A percentile compares a stretch with the other conserved stretches of the same genome.
phyloP scores from a whole-genome alignment of 2,797 vertebrate genomes.

The Anableps anableps region DNA sequence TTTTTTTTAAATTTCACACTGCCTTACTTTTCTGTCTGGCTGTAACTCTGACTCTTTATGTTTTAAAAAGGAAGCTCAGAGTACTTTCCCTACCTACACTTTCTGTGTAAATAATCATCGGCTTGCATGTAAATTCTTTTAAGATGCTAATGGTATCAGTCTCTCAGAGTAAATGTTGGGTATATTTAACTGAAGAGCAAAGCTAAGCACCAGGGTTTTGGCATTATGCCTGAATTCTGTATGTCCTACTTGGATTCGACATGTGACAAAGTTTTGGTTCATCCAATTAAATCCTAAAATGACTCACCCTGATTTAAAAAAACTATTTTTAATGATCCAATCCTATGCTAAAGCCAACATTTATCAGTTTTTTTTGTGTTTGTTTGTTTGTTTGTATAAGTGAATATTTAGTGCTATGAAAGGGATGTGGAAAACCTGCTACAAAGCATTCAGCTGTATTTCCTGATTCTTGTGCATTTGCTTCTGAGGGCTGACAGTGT shows the following conservation, averaged over 20 bases:
- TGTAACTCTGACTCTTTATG: no score
- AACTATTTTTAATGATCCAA: constrained; percentile 5
- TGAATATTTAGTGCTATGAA: constrained; percentile 52
- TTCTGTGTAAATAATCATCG: background rate
- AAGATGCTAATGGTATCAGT: no score
- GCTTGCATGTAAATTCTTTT: background rate
- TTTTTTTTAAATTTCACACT: background rate
- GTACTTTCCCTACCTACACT: background rate
- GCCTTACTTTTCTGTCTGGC: background rate
- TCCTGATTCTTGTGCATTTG: constrained; percentile 71
- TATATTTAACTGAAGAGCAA: constrained; percentile 12
- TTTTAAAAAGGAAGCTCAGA: background rate
- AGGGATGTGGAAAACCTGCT: constrained; percentile 23
- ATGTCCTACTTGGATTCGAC: background rate
- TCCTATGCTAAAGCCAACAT: constrained; percentile 22
- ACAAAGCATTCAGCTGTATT: constrained; percentile 74
- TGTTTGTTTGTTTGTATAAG: constrained; percentile 37
- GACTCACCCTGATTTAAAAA: background rate
- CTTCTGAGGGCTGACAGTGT: constrained; percentile 78
- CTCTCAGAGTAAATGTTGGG: background rate
- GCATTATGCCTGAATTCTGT: background rate
- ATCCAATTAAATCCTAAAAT: constrained; percentile 11
- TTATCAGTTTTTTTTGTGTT: constrained; percentile 40
- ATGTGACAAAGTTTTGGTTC: constrained; percentile 1
- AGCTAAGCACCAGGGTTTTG: background rate